Percentiles rank a stretch among this genome's conserved stretches.
These are phyloP conservation scores for Crocallis elinguaria DNA, from an alignment of 2,888 invertebrate genomes.

Conservation along the genomic window DNA sequence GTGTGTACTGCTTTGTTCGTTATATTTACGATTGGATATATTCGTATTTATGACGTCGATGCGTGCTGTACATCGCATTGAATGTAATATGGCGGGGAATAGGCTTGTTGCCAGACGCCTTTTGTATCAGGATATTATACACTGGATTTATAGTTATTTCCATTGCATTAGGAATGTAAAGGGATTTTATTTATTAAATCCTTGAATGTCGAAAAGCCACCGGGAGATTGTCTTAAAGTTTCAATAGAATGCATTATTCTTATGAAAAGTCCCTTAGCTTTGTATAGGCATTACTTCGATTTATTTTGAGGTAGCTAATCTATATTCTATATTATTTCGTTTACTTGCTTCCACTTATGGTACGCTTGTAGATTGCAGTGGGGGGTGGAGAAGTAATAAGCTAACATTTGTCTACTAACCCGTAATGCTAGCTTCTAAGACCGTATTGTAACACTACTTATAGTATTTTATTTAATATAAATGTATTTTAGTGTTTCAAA, in stretches of 20 bases:
- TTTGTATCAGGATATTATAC: constrained; percentile 61
- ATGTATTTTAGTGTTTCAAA: too few relatives aligned
- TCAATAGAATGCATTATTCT: background rate
- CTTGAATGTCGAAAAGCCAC: constrained; percentile 10
- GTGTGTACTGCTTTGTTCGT: constrained; percentile 82
- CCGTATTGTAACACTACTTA: too few relatives aligned
- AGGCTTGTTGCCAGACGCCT: constrained; percentile 73
- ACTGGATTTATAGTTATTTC: constrained; percentile 30
- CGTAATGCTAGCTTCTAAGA: too few relatives aligned
- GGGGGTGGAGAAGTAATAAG: too few relatives aligned
- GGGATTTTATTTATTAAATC: constrained; percentile 17
- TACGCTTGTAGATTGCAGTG: too few relatives aligned
- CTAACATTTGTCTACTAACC: too few relatives aligned
- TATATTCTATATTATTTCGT: too few relatives aligned
- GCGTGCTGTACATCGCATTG: constrained; percentile 59
- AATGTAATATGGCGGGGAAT: constrained; percentile 56
- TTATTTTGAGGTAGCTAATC: too few relatives aligned
- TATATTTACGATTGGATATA: constrained; percentile 75
- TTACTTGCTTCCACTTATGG: too few relatives aligned
- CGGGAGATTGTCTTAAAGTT: background rate
- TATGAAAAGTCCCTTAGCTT: too few relatives aligned
- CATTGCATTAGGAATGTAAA: constrained; percentile 23
- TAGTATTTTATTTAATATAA: too few relatives aligned
- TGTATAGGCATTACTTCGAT: too few relatives aligned
- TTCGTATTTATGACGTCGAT: constrained; percentile 78